Evolutionary conservation across 2,797 vertebrate species (phyloP), one percentile per base, ranked within the genome.

Genomic region (Discoglossus pictus): DNA sequence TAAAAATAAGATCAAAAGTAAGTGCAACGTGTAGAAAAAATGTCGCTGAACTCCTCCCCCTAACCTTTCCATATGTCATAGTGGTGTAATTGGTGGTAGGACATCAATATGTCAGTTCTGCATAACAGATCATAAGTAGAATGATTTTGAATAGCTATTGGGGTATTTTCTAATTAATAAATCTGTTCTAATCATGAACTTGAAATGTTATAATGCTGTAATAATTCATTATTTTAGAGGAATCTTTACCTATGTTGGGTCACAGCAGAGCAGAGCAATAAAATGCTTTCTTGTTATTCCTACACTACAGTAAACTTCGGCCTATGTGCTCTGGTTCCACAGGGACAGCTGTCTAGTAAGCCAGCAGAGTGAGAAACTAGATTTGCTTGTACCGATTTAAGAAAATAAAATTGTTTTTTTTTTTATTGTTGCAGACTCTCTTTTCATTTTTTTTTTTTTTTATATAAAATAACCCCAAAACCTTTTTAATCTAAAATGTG

Each of bases 261-360:
- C 63, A 24, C 63, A 46, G 52, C 55, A 65, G 63, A 56, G 63
- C 52, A 65, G 44, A 65, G 63, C 63, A 65, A 65, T 65, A 55
- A 56, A 56, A 55, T 48, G 43, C 35, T 48, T 56, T 54, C 53
- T 58, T 48, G 34, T 56, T 56, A 66, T 56, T 66, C 63, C 34
- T 40, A 34, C 15, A 56, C 53, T 25, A 25, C 46, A 48, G 63
- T 58, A 58, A 47, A 48, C 53, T 66, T 58, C 16, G 63, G 53
- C 53, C 63, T 66, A 24, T 65, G 51, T 47, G 63, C 55, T 64
- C 15, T 1, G 1, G 21, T 70, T 58, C 36, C 24, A 1, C 3
- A 36, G 50, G 53, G 34, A 66, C 62, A 13, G 24, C 11, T 34
- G 2, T 15, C 18, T 55, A n/a, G n/a, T n/a, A 31, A 50, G 46